These are phyloP conservation scores for Antedon mediterranea DNA, from an alignment of 53 echinoderm and acorn worm species.

Conservation along the genomic window DNA sequence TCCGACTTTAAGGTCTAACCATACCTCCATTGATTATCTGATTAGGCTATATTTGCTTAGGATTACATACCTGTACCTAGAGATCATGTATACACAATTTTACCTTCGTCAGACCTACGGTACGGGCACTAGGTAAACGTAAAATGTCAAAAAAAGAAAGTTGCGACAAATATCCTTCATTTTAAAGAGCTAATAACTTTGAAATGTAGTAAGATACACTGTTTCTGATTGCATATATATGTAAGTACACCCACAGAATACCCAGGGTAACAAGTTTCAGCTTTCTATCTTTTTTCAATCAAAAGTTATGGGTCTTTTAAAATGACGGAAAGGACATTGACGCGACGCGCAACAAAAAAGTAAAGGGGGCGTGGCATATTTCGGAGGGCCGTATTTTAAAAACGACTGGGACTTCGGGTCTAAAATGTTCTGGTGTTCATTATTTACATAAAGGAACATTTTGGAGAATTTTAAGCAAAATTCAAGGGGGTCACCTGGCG, in stretches of 20 bases:
- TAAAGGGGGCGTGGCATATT: neutral
- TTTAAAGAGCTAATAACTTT: neutral
- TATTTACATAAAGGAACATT: neutral
- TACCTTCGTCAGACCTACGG: neutral
- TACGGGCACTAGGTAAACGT: neutral
- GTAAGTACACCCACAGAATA: neutral
- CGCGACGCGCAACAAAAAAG: neutral
- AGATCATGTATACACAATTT: neutral
- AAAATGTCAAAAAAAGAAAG: neutral
- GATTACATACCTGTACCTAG: neutral
- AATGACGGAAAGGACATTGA: neutral
- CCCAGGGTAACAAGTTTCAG: neutral
- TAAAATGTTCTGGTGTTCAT: neutral
- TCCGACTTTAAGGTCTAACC: neutral
- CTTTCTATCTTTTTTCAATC: neutral
- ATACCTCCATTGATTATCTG: neutral
- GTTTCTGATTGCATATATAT: neutral
- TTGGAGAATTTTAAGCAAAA: neutral
- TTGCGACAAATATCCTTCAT: neutral
- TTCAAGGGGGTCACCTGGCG: neutral
- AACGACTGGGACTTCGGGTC: neutral
- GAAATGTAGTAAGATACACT: neutral
- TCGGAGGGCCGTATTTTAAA: neutral
- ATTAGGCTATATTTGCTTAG: neutral
- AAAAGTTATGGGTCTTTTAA: neutral